phyloP scores from a whole-genome alignment of 2,113 vertebrate species.

The Nesogale talazaci region DNA sequence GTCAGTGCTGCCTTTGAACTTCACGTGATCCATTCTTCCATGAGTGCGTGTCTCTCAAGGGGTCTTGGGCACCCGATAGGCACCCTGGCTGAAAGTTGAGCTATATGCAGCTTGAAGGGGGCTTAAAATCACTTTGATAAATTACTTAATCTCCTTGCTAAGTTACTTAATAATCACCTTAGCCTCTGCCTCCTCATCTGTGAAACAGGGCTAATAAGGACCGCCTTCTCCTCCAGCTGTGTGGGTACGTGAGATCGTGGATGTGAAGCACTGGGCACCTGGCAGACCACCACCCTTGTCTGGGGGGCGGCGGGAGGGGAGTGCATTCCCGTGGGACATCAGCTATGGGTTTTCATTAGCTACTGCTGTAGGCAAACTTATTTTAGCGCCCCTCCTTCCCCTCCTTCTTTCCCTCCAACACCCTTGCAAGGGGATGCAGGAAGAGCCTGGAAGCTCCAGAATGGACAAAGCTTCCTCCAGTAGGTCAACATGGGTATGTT shows the following conservation, averaged over 20 bases:
- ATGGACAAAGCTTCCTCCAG: not conserved
- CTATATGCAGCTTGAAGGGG: not conserved
- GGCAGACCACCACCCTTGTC: not conserved
- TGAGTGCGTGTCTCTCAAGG: no score
- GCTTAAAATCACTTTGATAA: constrained; percentile 7
- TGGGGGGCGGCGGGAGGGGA: no score
- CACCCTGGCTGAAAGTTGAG: not conserved
- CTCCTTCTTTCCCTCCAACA: not conserved
- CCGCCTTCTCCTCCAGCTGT: not conserved
- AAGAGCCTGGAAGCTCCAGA: not conserved
- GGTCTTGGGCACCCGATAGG: no score
- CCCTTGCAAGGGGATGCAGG: not conserved
- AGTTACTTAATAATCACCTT: no score
- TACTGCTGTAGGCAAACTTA: not conserved
- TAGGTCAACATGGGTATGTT: not conserved
- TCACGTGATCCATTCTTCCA: not conserved
- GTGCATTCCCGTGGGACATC: not conserved
- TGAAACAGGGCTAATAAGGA: constrained; percentile 6
- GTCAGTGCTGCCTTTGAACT: not conserved
- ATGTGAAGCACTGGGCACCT: not conserved
- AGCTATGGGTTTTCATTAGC: constrained; percentile 31
- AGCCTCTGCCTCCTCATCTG: constrained; percentile 42
- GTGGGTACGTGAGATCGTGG: not conserved
- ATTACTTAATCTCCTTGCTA: constrained; percentile 19
- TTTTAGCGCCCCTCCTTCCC: not conserved